Conservation (phyloP, 2,888 invertebrate genomes). For the Drosophila paranaensis region DNA sequence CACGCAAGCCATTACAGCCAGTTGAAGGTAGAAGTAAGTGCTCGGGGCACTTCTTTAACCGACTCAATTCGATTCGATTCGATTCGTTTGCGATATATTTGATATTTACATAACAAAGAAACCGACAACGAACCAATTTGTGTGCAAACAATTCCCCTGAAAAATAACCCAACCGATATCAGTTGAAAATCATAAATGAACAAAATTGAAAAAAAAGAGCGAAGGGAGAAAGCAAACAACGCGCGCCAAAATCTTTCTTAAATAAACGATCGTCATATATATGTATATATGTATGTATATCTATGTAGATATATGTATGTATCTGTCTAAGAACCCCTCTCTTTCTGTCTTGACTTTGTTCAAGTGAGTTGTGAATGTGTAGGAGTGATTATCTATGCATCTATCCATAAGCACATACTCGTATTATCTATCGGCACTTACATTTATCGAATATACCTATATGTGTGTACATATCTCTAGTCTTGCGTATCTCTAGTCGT, state of each 20-base stretch:
- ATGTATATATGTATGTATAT: neutral
- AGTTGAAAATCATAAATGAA: conserved; percentile 42
- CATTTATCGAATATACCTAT: conserved; percentile 25
- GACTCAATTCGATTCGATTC: conserved; percentile 27
- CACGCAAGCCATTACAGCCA: conserved; percentile 55
- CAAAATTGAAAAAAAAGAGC: neutral
- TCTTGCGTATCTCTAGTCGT: conserved; percentile 11
- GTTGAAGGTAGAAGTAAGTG: conserved; percentile 34
- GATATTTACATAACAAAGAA: conserved; percentile 62
- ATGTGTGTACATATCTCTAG: neutral
- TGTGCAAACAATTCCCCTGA: conserved; percentile 62
- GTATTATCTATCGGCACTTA: conserved; percentile 29
- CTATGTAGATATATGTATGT: neutral
- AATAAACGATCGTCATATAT: conserved; percentile 41
- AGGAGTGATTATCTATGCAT: conserved; percentile 59
- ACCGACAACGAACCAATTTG: conserved; percentile 37
- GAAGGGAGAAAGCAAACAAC: conserved; percentile 16
- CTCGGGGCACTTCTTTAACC: conserved; percentile 25
- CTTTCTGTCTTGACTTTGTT: conserved; percentile 45
- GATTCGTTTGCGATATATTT: conserved; percentile 29
- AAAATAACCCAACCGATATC: conserved; percentile 54
- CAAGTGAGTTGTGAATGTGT: conserved; percentile 73
- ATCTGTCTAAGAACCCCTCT: conserved; percentile 2
- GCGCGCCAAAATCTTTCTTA: conserved; percentile 73
- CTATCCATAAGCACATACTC: neutral